A percentile compares a stretch with the other conserved stretches of the same genome.
These are phyloP conservation scores for Protonibea diacanthus DNA, from an alignment of 2,797 vertebrate species.

Conservation along the genomic window DNA sequence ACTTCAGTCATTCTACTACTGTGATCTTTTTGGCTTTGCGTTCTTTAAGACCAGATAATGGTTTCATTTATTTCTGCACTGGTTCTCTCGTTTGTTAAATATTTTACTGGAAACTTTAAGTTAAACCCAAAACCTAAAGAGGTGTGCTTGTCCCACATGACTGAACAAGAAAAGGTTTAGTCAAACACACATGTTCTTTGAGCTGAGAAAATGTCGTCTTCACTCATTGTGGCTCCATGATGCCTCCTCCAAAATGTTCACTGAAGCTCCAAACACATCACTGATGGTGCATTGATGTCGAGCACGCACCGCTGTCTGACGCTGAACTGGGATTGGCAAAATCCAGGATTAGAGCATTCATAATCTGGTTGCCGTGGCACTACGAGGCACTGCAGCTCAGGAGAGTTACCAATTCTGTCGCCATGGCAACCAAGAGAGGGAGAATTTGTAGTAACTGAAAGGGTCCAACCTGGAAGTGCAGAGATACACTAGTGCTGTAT, in stretches of 20 bases:
- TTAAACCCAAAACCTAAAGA: slow-evolving; percentile 6
- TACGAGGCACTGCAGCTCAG: slow-evolving; percentile 56
- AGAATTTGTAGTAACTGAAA: slow-evolving; percentile 33
- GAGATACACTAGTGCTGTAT: not conserved
- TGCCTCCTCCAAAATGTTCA: slow-evolving; percentile 1
- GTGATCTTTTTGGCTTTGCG: not conserved
- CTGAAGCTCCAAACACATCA: not conserved
- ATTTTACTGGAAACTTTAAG: not conserved
- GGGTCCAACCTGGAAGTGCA: not conserved
- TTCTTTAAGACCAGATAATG: not conserved
- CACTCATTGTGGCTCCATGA: not conserved
- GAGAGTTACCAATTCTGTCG: slow-evolving; percentile 45
- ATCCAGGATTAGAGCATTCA: slow-evolving; percentile 80
- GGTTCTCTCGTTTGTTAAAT: not conserved
- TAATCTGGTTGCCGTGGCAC: slow-evolving; percentile 77
- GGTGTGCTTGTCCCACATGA: not conserved
- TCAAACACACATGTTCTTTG: not conserved
- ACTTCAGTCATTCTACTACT: not conserved
- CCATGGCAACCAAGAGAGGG: slow-evolving; percentile 59
- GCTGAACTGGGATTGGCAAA: slow-evolving; percentile 76
- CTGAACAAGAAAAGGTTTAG: not conserved
- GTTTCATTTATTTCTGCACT: not conserved
- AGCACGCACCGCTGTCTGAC: slow-evolving; percentile 47
- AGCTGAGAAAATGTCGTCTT: slow-evolving; percentile 4
- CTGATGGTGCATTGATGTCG: slow-evolving; percentile 43